These are phyloP conservation scores for Ailuropoda melanoleuca DNA, from an alignment of 2,113 vertebrate species.

Conservation along the genomic window DNA sequence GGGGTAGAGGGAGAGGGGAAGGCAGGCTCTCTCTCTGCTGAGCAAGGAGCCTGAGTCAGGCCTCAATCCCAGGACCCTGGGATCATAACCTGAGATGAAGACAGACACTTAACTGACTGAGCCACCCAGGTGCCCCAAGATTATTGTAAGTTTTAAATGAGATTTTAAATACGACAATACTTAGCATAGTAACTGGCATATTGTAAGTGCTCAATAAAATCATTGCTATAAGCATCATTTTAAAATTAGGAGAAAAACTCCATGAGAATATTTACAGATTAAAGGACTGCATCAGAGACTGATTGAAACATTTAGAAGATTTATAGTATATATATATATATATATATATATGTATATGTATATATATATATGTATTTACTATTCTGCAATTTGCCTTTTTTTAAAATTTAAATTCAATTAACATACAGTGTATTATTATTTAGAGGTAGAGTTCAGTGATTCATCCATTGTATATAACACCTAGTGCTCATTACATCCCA, in stretches of 20 bases:
- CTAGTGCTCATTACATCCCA: not conserved
- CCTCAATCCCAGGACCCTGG: too few relatives aligned
- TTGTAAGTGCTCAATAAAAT: not conserved
- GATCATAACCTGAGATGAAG: too few relatives aligned
- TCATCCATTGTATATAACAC: not conserved
- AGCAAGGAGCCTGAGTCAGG: too few relatives aligned
- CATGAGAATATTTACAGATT: not conserved
- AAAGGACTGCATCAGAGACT: not conserved
- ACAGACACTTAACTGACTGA: too few relatives aligned
- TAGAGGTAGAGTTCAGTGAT: not conserved
- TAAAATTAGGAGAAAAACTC: not conserved
- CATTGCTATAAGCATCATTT: not conserved
- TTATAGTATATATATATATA: not conserved
- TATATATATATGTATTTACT: not conserved
- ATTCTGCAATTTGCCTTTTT: not conserved
- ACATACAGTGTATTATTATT: not conserved
- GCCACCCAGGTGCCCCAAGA: not conserved
- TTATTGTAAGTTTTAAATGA: not conserved
- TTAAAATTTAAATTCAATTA: not conserved
- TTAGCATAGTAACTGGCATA: not conserved
- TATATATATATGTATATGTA: not conserved
- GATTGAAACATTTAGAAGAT: not conserved
- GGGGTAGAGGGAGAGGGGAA: too few relatives aligned
- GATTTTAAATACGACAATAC: slow-evolving; percentile 12
- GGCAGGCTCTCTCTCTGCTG: too few relatives aligned